Evolutionary conservation across 2,888 invertebrate species (phyloP), one percentile per base, ranked within the genome.

Genomic region (Hoplodrina blanda): DNA sequence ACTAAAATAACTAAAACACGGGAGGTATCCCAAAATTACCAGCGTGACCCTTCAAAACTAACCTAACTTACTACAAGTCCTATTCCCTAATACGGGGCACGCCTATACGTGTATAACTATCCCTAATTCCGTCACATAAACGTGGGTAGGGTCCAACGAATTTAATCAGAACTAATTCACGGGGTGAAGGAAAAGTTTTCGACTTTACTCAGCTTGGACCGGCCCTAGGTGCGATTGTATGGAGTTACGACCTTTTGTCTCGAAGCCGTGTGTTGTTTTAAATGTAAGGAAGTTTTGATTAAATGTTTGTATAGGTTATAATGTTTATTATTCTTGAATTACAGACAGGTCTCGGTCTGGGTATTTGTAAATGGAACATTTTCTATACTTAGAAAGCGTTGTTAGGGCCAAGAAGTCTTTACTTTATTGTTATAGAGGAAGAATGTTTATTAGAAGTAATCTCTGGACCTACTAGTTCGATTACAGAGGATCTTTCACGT

Each of bases 161-260:
- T 85, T 85, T 86, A 87, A 87, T 86, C 83, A 85, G 79, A 85
- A 83, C 76, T 82, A 84, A 85, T 85, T 86, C 83, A 76, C 66
- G 68, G 69, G 50, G 65, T 63, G 80, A 75, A 76, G 69, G 73
- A 76, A 82, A 82, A 78, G 61, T 85, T 78, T 69, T 41, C 20
- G 62, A 69, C 64, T 78, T 66, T 65, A 75, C 72, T 71, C 69
- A 60, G 64, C 69, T 37, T 17, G 66, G 33, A 37, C 57, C 37
- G 37, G 15, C 33, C 57, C 63, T n/a, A 62, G 78, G 59, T 68
- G 69, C n/a, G 50, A 77, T 60, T 70, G 73, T 75, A 61, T 44
- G 25, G 54, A 78, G 63, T 55, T 71, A 55, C 62, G 62, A 62
- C 57, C 55, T 71, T 70, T 67, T 78, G 62, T 71, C 66, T 55